phyloP scores from a whole-genome alignment of 23 tunicate genomes.

The Styela clava region DNA sequence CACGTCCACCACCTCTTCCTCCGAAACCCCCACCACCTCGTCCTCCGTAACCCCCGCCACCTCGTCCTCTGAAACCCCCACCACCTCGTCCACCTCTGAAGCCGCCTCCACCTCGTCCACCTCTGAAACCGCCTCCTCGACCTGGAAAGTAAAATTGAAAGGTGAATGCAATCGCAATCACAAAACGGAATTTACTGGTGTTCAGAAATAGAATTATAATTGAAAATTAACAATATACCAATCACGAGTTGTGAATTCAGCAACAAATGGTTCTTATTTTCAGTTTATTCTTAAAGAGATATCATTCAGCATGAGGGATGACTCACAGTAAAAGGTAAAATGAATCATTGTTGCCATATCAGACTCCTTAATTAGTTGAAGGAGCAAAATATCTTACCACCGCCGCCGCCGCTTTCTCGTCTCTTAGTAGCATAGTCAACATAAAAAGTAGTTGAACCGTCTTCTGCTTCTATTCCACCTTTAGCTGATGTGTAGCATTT shows the following conservation, averaged over 20 bases:
- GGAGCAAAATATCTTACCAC: too few species aligned
- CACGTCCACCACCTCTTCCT: conserved; percentile 49
- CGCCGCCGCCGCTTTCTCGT: conserved; percentile 40
- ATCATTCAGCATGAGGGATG: too few species aligned
- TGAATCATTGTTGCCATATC: too few species aligned
- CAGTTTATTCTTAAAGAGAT: too few species aligned
- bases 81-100: conserved; percentile 47
- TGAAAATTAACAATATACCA: too few species aligned
- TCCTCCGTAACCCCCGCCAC: conserved; percentile 16
- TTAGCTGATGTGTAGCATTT: conserved; percentile 41
- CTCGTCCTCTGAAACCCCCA: conserved; percentile 23
- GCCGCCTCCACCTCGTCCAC: conserved; percentile 57
- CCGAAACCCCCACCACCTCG: conserved; percentile 15
- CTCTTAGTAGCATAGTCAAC: conserved; percentile 76
- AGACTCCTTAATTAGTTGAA: too few species aligned
- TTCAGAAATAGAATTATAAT: too few species aligned
- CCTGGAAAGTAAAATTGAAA: not conserved
- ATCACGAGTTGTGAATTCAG: too few species aligned
- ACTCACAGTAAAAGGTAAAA: too few species aligned
- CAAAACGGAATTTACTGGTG: too few species aligned
- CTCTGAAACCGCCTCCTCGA: conserved; percentile 25
- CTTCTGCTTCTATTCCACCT: conserved; percentile 70
- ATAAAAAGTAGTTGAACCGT: conserved; percentile 32
- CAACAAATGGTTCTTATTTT: too few species aligned
- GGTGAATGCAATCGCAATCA: too few species aligned